Base-by-base conservation (phyloP, 1,140 invertebrate species). In the Cataglyphis hispanica region DNA sequence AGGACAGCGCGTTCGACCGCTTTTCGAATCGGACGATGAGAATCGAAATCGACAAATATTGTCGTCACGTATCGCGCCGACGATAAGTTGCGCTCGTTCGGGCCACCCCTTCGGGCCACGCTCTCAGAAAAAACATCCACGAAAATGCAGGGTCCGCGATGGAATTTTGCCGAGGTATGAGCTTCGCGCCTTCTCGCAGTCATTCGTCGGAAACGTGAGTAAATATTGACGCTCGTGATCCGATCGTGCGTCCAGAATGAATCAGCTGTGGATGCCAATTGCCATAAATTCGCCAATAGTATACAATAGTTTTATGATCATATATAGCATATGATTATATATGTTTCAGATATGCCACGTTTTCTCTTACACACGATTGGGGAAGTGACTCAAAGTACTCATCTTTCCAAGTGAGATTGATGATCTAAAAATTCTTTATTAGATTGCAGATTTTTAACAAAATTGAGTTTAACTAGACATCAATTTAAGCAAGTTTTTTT, bases 161-260 rank as follows among this genome's bases (percentile, higher is more conserved):
- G 72, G 58, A 72, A 87, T 87, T 80, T 53, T 85, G 72, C n/a
- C 37, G 83, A 69, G 84, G 25, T 40, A 80, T 87, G 86, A 50
- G 75, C 61, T 67, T 46, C 19, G 50, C 46, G 50, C 67, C 43
- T 80, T 85, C n/a, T 74, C 60, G 40, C 46, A 80, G 84, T 72
- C 66, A 72, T 86, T 86, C 40, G 22, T 80, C 37, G 75, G 37
- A 60, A 19, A 86, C 77, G 85, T 86, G 87, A 83, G 87, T 88
- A 88, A 88, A 88, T 85, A 88, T 86, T 86, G 87, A 86, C 77
- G 61, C 60, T 40, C 74, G 86, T 58, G 86, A 87, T 67, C 75
- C 61, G 69, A 88, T 88, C 75, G 46, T 53, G 46, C 46, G 53
- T 31, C 19, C 40, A 13, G 22, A 64, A 72, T 88, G 76, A 87